Evolutionary conservation across 2,113 vertebrate genomes (phyloP), one percentile per base, ranked within the genome.

Genomic region (Panthera leo): DNA sequence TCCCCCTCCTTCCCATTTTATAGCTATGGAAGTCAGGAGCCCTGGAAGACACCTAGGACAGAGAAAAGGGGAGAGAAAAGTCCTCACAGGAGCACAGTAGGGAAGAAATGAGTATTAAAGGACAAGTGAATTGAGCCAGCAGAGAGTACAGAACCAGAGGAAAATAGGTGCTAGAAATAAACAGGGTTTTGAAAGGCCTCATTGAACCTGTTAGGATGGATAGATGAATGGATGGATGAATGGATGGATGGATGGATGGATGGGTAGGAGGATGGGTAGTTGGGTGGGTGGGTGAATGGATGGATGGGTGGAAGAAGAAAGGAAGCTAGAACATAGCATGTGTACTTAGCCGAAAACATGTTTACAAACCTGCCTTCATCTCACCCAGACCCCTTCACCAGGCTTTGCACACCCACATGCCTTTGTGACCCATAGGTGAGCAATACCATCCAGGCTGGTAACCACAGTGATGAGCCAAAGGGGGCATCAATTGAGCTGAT

Each of bases 181-280:
- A 78, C 3, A 73, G 27, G 39, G n/a, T n/a, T 95, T 85, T 42
- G 34, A 67, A 75, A 68, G 58, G 34, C 65, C 27, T 68, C 48
- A 14, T 6, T 31, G 36, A 19, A 48, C 23, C 42, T 53, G 23
- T 53, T 88, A 42, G 61, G 58, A 42, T 34, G 45, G 45, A 78
- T n/a, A 65, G n/a, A 42, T 15, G 21, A 15, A 53, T 9, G 19
- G 19, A n/a, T 18, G 73, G 12, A 42, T 42, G 36, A 19, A 18
- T 36, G 70, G n/a, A 5, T 21, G n/a, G 29, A 27, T 27, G 63
- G 65, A 29, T 67, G 29, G 16, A 67, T 25, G 55, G 48, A 39
- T 19, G 0, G 23, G 29, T 39, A 31, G 34, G 23, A 5, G 16
- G 29, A 13, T 14, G 21, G 29, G 1, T 13, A 0, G 10, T 0